Evolutionary conservation across 2,888 invertebrate genomes (phyloP).

Genomic region (Lasioglossum morio): DNA sequence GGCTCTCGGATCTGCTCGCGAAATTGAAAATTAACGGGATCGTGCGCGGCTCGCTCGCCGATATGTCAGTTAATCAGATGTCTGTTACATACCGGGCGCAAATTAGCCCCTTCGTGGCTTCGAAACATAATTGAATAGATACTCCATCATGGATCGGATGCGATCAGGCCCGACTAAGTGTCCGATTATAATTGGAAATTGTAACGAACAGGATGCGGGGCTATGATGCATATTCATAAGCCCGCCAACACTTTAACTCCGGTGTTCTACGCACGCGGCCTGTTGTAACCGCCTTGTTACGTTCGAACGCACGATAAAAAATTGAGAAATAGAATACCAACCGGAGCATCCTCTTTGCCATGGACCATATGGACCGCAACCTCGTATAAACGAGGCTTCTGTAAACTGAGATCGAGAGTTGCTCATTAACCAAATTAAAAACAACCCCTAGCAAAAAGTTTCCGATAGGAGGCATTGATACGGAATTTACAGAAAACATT

Average conservation of each 20-base stretch:
- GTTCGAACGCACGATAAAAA: background rate
- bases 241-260: background rate
- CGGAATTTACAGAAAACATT: no score
- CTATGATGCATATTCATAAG: slow-evolving; percentile 4
- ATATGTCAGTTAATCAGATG: slow-evolving; percentile 14
- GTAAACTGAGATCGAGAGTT: background rate
- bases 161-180: background rate
- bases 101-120: slow-evolving; percentile 9
- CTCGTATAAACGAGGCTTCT: background rate
- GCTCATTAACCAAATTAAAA: background rate
- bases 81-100: slow-evolving; percentile 5
- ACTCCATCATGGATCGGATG: slow-evolving; percentile 1
- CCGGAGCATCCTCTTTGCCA: background rate
- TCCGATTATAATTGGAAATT: background rate
- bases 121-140: background rate
- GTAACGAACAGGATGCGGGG: background rate
- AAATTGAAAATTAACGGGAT: slow-evolving; percentile 34
- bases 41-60: background rate
- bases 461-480: no score
- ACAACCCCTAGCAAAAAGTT: no score
- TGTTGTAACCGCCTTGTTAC: background rate
- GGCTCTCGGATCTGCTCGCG: background rate
- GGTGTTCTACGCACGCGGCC: no score
- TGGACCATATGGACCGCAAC: background rate
- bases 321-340: background rate